These are phyloP conservation scores for Ceyx melanurus DNA, from an alignment of 2,113 vertebrate species.

Conservation along the genomic window DNA sequence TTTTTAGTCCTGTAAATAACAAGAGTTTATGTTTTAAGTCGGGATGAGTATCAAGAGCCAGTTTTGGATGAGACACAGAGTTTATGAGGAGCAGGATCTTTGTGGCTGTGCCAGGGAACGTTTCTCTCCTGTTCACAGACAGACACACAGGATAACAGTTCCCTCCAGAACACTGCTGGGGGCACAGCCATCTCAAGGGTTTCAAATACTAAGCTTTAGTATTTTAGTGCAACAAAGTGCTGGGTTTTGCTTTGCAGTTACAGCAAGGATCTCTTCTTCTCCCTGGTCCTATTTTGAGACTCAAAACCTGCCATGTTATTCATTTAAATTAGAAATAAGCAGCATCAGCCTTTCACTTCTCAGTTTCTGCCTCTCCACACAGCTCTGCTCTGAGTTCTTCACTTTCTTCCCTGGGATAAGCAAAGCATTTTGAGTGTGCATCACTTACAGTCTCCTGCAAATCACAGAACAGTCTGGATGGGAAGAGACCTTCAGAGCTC, in stretches of 20 bases:
- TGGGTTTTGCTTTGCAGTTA: not conserved
- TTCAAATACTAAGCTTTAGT: not conserved
- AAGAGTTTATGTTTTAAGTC: accelerated
- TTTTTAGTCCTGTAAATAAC: not conserved
- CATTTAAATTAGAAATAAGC: constrained; percentile 7
- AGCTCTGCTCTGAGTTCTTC: not conserved
- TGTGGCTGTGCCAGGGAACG: not conserved
- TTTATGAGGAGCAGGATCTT: not conserved
- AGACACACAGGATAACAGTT: not conserved
- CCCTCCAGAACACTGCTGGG: not conserved
- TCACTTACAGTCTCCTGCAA: not conserved
- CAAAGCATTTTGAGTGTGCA: not conserved
- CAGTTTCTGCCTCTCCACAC: not conserved
- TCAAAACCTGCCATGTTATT: not conserved
- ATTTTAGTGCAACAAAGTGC: not conserved
- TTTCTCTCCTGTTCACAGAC: not conserved
- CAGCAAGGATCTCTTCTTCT: not conserved
- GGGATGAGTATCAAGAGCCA: not conserved
- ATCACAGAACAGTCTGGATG: too few relatives aligned
- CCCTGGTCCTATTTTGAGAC: constrained; percentile 8
- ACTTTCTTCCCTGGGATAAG: not conserved
- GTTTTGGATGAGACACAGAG: not conserved
- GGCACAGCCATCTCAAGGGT: not conserved
- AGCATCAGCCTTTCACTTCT: not conserved
- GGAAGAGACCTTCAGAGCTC: too few relatives aligned